phyloP scores from a whole-genome alignment of 2,113 vertebrate species.

The Willisornis vidua region DNA sequence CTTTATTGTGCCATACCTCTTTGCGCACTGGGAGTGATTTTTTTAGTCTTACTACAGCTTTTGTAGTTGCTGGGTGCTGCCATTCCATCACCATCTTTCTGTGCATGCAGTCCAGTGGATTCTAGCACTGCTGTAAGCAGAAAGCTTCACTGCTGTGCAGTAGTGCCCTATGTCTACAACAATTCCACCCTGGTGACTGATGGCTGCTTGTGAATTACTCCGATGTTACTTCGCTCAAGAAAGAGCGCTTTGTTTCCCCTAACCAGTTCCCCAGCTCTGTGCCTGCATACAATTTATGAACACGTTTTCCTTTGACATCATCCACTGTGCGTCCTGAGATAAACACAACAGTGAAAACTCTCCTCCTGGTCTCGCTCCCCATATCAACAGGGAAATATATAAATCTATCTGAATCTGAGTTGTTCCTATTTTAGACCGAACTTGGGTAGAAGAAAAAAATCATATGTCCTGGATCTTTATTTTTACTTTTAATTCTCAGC shows the following conservation, averaged over 20 bases:
- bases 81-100: not conserved
- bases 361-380: not conserved
- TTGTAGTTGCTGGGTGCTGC: not conserved
- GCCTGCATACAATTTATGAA: not conserved
- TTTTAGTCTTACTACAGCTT: not conserved
- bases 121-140: not conserved
- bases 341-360: not conserved
- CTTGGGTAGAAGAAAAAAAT: not conserved
- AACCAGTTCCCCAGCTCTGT: not conserved
- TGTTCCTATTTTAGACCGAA: not conserved
- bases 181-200: not conserved
- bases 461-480: no score
- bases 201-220: not conserved
- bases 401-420: not conserved
- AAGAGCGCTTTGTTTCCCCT: not conserved
- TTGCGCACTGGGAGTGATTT: not conserved
- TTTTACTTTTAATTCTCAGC: not conserved
- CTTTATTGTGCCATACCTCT: not conserved
- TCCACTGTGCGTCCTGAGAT: no score
- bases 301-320: not conserved
- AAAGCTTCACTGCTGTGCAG: not conserved
- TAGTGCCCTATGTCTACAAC: not conserved
- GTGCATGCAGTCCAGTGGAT: not conserved
- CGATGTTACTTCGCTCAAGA: not conserved
- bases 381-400: no score